phyloP scores from a whole-genome alignment of 2,797 vertebrate genomes.

The Brachyrhaphis roseni region DNA sequence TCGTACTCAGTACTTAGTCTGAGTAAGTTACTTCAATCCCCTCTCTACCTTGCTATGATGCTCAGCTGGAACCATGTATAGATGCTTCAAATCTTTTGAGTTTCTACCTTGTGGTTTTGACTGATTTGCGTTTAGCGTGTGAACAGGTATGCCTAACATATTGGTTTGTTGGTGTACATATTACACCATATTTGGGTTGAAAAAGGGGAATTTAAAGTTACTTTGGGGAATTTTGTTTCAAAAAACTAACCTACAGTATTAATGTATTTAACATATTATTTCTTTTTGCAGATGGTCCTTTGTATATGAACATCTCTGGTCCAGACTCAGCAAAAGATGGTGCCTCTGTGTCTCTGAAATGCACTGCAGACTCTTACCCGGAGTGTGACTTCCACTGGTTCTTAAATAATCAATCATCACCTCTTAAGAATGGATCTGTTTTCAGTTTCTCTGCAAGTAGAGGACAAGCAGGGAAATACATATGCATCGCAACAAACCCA shows the following conservation, averaged over 20 bases:
- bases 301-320: conserved; percentile 51
- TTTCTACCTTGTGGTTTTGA: background rate
- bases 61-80: background rate
- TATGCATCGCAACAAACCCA: conserved; percentile 73
- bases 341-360: conserved; percentile 23
- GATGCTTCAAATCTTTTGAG: background rate
- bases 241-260: background rate
- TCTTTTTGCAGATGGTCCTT: conserved; percentile 76
- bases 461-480: conserved; percentile 51
- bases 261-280: background rate
- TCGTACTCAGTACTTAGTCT: too few relatives aligned
- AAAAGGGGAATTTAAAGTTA: background rate
- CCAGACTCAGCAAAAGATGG: background rate
- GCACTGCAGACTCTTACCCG: conserved; percentile 71
- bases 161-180: background rate
- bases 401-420: background rate
- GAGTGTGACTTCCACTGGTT: conserved; percentile 68
- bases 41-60: background rate
- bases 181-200: background rate
- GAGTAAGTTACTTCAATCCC: background rate
- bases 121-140: background rate
- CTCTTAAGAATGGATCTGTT: background rate
- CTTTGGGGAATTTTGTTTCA: background rate
- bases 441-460: conserved; percentile 11
- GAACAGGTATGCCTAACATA: background rate